phyloP scores from a whole-genome alignment of 1,140 invertebrate species.

The Heterodera carotae region DNA sequence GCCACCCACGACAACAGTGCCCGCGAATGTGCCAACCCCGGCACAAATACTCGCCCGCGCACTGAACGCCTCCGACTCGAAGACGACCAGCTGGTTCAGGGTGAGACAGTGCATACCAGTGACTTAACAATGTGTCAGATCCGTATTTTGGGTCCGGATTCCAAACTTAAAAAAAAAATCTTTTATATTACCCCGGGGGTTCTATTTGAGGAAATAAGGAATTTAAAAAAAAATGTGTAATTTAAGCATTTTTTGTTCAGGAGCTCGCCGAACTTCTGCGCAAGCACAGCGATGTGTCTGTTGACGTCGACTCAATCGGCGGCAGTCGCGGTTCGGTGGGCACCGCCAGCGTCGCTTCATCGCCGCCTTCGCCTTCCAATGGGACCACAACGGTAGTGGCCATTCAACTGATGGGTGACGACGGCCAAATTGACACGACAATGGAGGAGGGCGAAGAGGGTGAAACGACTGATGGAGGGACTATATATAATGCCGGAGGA shows the following conservation, averaged over 20 bases:
- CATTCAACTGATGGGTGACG: not conserved
- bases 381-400: not conserved
- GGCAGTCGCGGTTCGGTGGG: constrained; percentile 6
- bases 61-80: constrained; percentile 27
- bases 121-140: not conserved
- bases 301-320: constrained; percentile 4
- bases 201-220: too few species aligned
- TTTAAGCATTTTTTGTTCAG: too few species aligned
- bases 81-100: constrained; percentile 28
- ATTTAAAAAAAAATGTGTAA: too few species aligned
- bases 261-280: constrained; percentile 33
- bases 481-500: not conserved
- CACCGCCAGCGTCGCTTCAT: constrained; percentile 4
- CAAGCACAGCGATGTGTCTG: constrained; percentile 2
- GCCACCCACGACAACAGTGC: constrained; percentile 1
- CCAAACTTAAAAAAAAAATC: too few species aligned
- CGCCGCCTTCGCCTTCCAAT: constrained; percentile 2
- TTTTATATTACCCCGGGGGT: too few species aligned
- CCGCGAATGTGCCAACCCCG: constrained; percentile 19
- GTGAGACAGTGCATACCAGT: not conserved
- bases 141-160: too few species aligned
- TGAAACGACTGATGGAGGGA: not conserved
- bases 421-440: constrained; percentile 9
- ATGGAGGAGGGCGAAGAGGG: constrained; percentile 7
- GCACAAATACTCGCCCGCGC: constrained; percentile 22